Percentiles rank a stretch among this genome's conserved stretches.
Conservation (phyloP, 2,113 vertebrate genomes). For the Apodemus speciosus region DNA sequence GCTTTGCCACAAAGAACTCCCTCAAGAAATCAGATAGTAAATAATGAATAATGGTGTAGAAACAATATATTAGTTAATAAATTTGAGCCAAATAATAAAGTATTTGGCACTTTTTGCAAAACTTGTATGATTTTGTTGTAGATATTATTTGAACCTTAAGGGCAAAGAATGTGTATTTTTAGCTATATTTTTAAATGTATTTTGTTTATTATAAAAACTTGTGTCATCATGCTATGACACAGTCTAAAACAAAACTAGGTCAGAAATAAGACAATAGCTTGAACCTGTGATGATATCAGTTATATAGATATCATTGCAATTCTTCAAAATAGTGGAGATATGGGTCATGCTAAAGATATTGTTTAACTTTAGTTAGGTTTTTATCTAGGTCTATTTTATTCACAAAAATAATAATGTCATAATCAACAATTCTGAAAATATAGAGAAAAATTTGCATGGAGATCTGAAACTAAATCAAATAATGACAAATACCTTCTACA, state of each 20-base stretch:
- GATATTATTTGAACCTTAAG: conserved; percentile 3
- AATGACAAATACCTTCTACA: not conserved
- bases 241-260: not conserved
- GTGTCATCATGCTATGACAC: not conserved
- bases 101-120: not conserved
- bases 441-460: conserved; percentile 29
- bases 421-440: conserved; percentile 11
- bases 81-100: conserved; percentile 21
- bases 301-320: not conserved
- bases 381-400: conserved; percentile 31
- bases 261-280: conserved; percentile 22
- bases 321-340: conserved; percentile 23
- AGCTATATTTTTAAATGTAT: not conserved
- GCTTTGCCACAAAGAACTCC: not conserved
- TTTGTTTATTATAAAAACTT: not conserved
- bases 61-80: not conserved
- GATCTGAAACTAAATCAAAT: conserved; percentile 38
- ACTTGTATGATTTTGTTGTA: not conserved
- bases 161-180: not conserved
- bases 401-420: conserved; percentile 21
- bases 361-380: conserved; percentile 31
- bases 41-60: not conserved
- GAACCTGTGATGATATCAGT: not conserved
- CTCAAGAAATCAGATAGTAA: not conserved
- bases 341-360: not conserved